Evolutionary conservation across 1,140 invertebrate genomes (phyloP).

Genomic region (Nebria ingens): DNA sequence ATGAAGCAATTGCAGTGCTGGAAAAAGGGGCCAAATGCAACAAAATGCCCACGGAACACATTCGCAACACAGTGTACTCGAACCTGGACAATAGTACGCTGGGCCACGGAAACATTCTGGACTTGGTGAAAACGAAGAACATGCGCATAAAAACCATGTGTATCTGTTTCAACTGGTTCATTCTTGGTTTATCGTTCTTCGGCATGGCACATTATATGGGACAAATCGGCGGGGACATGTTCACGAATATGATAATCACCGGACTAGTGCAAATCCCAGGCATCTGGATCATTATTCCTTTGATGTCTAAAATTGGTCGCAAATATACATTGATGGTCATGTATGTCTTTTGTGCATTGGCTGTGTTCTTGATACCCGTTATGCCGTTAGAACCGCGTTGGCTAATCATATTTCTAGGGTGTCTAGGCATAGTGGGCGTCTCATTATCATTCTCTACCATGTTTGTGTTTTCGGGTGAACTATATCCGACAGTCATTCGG

Average conservation of each 20-base stretch:
- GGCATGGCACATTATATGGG: conserved; percentile 64
- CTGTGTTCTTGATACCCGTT: neutral
- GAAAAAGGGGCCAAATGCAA: conserved; percentile 47
- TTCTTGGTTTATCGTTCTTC: conserved; percentile 57
- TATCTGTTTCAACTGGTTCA: conserved; percentile 53
- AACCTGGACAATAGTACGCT: neutral
- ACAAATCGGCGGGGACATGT: conserved; percentile 57
- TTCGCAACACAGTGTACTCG: neutral
- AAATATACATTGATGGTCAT: conserved; percentile 35
- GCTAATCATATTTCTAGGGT: neutral
- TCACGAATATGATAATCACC: conserved; percentile 55
- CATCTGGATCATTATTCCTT: conserved; percentile 51
- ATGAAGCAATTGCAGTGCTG: conserved; percentile 55
- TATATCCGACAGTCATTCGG: conserved; percentile 51
- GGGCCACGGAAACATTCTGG: conserved; percentile 35
- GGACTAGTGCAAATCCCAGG: conserved; percentile 53
- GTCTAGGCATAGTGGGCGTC: neutral
- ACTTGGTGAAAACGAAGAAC: conserved; percentile 57
- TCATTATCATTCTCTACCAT: neutral
- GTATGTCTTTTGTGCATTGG: neutral
- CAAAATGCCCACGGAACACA: conserved; percentile 12
- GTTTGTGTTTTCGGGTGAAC: conserved; percentile 46
- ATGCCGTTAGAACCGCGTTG: neutral
- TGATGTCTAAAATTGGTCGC: conserved; percentile 51
- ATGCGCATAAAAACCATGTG: conserved; percentile 57